Evolutionary conservation across 2,113 vertebrate species (phyloP), one percentile per base, ranked within the genome.

Genomic region (Cochlearius cochlearius): DNA sequence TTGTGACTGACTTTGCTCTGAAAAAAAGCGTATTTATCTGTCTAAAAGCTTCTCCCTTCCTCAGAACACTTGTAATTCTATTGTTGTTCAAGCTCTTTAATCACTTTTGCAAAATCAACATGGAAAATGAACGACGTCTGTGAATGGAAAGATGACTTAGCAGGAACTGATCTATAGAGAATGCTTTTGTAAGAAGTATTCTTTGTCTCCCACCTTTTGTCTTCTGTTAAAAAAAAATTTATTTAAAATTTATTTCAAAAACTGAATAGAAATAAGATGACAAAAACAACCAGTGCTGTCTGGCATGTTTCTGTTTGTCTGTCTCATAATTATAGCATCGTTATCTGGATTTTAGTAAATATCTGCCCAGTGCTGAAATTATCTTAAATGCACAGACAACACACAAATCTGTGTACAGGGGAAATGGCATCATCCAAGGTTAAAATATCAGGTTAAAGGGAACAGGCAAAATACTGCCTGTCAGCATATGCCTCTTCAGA

Each of bases 31-130:
- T 7, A 17, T 7, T 45, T 59, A 15, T 81, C 26, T 41, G 9
- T 63, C 39, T 23, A 52, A 91, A 90, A 67, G 32, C 25, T 53
- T 89, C 56, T 94, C 13, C 9, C 4, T 91, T 89, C 43, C 56
- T 91, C 58, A 71, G 83, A 86, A 79, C 30, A 41, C 25, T 72
- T 64, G 34, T 26, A 75, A 64, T 86, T 88, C 79, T 78, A 32
- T 86, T 96, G 56, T 59, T 93, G 38, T 69, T 92, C 56, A 90
- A 94, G 38, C 12, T 87, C 32, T 73, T 86, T 79, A 86, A 71
- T 66, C 15, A 66, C 56, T 84, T 94, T 23, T 59, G 19, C 26
- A 92, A 88, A 84, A 84, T 75, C 64, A 72, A 64, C 55, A 34
- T 36, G 16, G 63, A 74, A 93, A 86, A 63, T 49, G 18, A 92